These are phyloP conservation scores for Rhorus exstirpatorius DNA, from an alignment of 2,888 invertebrate species.

Conservation along the genomic window DNA sequence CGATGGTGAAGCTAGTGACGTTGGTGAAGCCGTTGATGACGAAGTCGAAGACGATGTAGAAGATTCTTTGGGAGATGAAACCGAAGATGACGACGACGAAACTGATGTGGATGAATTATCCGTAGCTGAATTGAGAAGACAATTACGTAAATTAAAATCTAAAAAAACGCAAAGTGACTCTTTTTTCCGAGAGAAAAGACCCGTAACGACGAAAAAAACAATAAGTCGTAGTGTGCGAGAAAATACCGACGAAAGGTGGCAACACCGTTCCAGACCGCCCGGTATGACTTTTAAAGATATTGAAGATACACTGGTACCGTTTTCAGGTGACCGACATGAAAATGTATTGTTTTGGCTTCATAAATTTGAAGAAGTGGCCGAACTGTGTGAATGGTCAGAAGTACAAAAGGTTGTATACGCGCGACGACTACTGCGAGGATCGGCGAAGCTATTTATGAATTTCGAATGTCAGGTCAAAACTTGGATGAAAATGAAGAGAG, in stretches of 20 bases:
- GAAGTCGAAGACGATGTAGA: background rate
- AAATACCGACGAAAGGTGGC: background rate
- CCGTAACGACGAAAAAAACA: background rate
- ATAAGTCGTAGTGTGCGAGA: background rate
- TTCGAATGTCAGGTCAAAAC: constrained; percentile 45
- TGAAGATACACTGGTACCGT: constrained; percentile 22
- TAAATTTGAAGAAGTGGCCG: constrained; percentile 66
- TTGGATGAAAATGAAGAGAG: constrained; percentile 23
- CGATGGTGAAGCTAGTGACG: background rate
- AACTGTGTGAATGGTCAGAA: constrained; percentile 57
- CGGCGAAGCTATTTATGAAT: constrained; percentile 62
- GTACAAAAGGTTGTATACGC: constrained; percentile 62
- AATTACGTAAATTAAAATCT: background rate
- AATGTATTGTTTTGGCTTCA: constrained; percentile 44
- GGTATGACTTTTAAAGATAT: constrained; percentile 35
- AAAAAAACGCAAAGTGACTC: background rate
- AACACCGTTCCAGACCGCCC: background rate
- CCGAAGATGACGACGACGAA: constrained; percentile 11
- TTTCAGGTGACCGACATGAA: constrained; percentile 26
- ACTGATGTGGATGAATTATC: background rate
- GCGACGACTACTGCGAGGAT: constrained; percentile 54
- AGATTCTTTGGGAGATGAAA: background rate
- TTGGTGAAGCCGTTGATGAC: too few species aligned
- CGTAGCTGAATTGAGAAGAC: background rate
- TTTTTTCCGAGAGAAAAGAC: background rate